Evolutionary conservation across 2,113 vertebrate genomes (phyloP), one percentile per base, ranked within the genome.

Genomic region (Gyps fulvus): DNA sequence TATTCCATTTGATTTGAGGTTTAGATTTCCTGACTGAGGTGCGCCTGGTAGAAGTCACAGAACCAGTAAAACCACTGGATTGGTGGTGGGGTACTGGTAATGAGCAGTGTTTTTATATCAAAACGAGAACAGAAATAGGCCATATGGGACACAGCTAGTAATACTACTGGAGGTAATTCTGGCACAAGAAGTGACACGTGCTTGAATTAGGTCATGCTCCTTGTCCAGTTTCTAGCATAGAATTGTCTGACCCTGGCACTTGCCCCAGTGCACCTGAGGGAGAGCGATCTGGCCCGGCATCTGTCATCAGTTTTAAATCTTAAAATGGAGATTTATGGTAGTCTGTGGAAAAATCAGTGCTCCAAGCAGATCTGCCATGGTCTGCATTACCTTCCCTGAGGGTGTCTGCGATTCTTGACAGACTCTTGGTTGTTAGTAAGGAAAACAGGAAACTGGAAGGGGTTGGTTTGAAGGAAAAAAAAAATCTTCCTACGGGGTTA

Each of bases 161-260:
- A 77, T 91, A 95, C 76, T 86, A 92, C 92, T 94, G 93, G 94
- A 98, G 81, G 79, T 87, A 45, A 65, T 94, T 94, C 86, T 97
- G 97, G 97, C 96, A 89, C 70, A 55, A 92, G 88, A 93, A 91
- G 85, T 72, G 67, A 73, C 89, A 94, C 13, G 79, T 92, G 92
- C 87, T 97, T 57, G 92, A 98, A 98, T 98, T 98, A 98, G 98
- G 98, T 98, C 98, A 98, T 84, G 90, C 73, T 94, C 97, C 91
- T 95, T 27, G 40, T 97, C 97, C 91, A 88, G 52, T 93, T 96
- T 97, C 94, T 95, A 87, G 80, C 91, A 90, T 82, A 95, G 83
- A 93, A 96, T 96, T 92, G 73, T 58, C 92, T 95, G 90, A 97
- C 95, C 90, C 97, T 98, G 97, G 97, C 97, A 95, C 87, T 96